phyloP scores from a whole-genome alignment of 1,140 invertebrate species.

The Lasioglossum baleicum region DNA sequence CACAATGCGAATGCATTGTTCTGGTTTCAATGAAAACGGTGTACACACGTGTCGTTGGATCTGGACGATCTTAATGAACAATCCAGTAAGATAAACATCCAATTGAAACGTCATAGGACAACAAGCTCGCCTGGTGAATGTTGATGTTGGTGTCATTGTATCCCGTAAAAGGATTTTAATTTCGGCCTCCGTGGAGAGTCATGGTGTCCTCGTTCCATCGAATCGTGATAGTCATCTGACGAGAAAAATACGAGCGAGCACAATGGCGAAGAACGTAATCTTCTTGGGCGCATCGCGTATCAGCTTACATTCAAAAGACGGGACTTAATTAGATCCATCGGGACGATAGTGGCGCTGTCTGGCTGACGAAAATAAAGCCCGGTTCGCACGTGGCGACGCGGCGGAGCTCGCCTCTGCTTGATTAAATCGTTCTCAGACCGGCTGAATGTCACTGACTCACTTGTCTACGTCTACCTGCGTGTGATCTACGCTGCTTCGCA shows the following conservation, averaged over 20 bases:
- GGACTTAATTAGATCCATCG: conserved; percentile 40
- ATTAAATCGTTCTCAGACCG: background rate
- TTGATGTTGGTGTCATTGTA: background rate
- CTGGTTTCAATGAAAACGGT: too few relatives aligned
- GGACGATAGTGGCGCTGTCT: conserved; percentile 13
- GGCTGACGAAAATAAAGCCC: conserved; percentile 6
- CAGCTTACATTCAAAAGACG: conserved; percentile 37
- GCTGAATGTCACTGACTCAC: too few relatives aligned
- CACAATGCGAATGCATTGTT: too few relatives aligned
- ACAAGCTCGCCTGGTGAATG: background rate
- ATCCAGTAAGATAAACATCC: background rate
- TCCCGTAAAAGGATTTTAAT: conserved; percentile 29
- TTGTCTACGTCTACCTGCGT: too few relatives aligned
- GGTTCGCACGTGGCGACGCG: background rate
- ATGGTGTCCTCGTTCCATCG: background rate
- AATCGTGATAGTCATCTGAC: conserved; percentile 21
- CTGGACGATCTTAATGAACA: background rate
- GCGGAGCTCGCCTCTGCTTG: background rate
- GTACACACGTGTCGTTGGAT: too few relatives aligned
- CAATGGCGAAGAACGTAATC: conserved; percentile 27
- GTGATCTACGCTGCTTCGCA: too few relatives aligned
- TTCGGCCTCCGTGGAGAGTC: background rate
- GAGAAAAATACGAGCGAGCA: conserved; percentile 26
- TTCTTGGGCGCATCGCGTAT: conserved; percentile 31
- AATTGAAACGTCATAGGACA: conserved; percentile 15